Percentiles rank a stretch among this genome's conserved stretches.
Evolutionary conservation across 1,140 invertebrate species (phyloP).

Genomic region (Rhagoletis zephyria): DNA sequence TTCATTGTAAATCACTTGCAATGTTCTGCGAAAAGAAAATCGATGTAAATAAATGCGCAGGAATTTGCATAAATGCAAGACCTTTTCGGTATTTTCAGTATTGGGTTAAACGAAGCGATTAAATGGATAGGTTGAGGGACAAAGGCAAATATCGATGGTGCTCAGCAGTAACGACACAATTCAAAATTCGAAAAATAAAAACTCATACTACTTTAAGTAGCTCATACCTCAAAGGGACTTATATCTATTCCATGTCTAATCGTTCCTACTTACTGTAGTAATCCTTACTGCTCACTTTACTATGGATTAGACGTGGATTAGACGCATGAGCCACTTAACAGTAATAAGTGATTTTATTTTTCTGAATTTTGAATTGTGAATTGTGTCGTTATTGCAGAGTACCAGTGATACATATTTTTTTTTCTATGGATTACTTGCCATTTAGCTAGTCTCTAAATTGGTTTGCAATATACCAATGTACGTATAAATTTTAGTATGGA

Average conservation of each 20-base stretch:
- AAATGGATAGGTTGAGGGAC: not conserved
- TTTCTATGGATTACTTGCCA: not conserved
- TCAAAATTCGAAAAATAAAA: too few species aligned
- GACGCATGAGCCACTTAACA: too few species aligned
- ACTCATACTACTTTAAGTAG: too few species aligned
- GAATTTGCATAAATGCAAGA: constrained; percentile 33
- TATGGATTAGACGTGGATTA: too few species aligned
- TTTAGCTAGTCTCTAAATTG: not conserved
- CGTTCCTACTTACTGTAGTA: too few species aligned
- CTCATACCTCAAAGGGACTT: too few species aligned
- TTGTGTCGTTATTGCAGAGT: too few species aligned
- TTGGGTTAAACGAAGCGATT: constrained; percentile 5
- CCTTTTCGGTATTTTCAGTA: not conserved
- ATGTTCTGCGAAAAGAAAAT: constrained; percentile 17
- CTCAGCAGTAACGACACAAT: too few species aligned
- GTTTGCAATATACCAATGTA: not conserved
- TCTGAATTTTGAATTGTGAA: not conserved
- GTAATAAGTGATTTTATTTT: not conserved
- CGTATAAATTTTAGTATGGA: not conserved
- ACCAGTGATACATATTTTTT: too few species aligned
- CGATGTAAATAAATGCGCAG: not conserved
- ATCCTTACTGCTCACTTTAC: too few species aligned
- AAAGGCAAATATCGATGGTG: not conserved
- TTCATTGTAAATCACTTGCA: constrained; percentile 46
- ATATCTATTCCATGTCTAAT: too few species aligned